Evolutionary conservation across 2,888 invertebrate genomes (phyloP).

Genomic region (Tipula vernalis): DNA sequence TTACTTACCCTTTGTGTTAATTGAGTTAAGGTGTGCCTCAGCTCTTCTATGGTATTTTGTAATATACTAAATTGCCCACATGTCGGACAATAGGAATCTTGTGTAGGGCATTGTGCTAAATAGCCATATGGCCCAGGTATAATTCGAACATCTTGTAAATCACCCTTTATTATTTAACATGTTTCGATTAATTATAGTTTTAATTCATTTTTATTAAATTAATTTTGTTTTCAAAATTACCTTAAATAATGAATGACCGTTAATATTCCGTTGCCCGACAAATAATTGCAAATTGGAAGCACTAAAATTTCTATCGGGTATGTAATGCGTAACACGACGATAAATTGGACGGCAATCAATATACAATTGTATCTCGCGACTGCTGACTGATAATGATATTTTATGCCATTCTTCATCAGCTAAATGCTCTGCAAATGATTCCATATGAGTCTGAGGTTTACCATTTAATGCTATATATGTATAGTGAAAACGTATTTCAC

Average conservation of each 20-base stretch:
- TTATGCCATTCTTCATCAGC: conserved; percentile 84
- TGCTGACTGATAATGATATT: conserved; percentile 72
- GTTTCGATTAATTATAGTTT: not conserved
- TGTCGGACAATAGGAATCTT: conserved; percentile 79
- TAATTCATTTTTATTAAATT: not conserved
- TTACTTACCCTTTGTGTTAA: conserved; percentile 73
- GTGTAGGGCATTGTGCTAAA: conserved; percentile 71
- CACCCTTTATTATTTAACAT: conserved; percentile 48
- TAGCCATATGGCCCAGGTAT: conserved; percentile 78
- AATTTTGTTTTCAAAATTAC: conserved; percentile 37
- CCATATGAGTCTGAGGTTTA: conserved; percentile 54
- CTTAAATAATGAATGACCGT: conserved; percentile 71
- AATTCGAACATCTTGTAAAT: conserved; percentile 75
- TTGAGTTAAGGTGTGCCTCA: conserved; percentile 68
- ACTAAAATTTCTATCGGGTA: conserved; percentile 63
- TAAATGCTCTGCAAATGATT: conserved; percentile 76
- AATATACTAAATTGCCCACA: conserved; percentile 80
- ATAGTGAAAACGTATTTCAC: conserved; percentile 77
- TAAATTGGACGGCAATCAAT: conserved; percentile 81
- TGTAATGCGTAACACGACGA: conserved; percentile 61
- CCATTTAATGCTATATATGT: conserved; percentile 43
- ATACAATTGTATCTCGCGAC: conserved; percentile 68
- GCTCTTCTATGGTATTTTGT: conserved; percentile 68
- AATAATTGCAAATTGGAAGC: conserved; percentile 63
- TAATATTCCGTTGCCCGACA: conserved; percentile 77